Conservation (phyloP, 1,140 invertebrate species). For the Drosophila nigrodunni region DNA sequence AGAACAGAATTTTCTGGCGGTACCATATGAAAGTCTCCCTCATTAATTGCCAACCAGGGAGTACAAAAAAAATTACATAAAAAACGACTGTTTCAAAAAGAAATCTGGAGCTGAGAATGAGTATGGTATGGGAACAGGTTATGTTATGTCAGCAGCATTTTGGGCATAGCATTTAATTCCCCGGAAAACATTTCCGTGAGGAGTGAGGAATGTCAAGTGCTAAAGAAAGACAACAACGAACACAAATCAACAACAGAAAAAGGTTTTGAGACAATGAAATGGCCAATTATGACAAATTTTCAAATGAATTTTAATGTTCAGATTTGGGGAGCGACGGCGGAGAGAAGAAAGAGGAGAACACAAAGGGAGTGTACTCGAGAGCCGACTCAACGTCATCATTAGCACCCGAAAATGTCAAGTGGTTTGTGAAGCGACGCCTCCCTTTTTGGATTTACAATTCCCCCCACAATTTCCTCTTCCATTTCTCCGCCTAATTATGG, state of each 20-base stretch:
- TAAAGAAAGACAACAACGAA: slow-evolving; percentile 15
- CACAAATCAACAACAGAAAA: not conserved
- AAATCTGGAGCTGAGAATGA: slow-evolving; percentile 55
- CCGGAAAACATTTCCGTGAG: slow-evolving; percentile 33
- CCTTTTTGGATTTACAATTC: not conserved
- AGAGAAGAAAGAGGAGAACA: not conserved
- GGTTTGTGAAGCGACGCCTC: slow-evolving; percentile 38
- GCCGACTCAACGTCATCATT: slow-evolving; percentile 71
- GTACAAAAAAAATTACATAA: slow-evolving; percentile 19
- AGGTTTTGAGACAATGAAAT: slow-evolving; percentile 57
- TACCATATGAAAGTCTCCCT: slow-evolving; percentile 22
- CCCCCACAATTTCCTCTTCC: no score
- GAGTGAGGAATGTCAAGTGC: slow-evolving; percentile 35
- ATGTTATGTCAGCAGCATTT: slow-evolving; percentile 34
- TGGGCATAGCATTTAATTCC: slow-evolving; percentile 33
- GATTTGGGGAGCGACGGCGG: not conserved
- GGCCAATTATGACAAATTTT: slow-evolving; percentile 81
- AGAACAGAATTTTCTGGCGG: slow-evolving; percentile 19
- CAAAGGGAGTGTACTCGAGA: slow-evolving; percentile 47
- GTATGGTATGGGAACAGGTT: slow-evolving; percentile 44
- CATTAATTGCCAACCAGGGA: slow-evolving; percentile 44
- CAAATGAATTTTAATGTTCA: slow-evolving; percentile 61
- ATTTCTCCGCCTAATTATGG: slow-evolving; percentile 12
- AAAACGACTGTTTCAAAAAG: slow-evolving; percentile 46
- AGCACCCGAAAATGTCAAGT: slow-evolving; percentile 54